Conservation (phyloP, 2,888 invertebrate species). For the Eristalis arbustorum region DNA sequence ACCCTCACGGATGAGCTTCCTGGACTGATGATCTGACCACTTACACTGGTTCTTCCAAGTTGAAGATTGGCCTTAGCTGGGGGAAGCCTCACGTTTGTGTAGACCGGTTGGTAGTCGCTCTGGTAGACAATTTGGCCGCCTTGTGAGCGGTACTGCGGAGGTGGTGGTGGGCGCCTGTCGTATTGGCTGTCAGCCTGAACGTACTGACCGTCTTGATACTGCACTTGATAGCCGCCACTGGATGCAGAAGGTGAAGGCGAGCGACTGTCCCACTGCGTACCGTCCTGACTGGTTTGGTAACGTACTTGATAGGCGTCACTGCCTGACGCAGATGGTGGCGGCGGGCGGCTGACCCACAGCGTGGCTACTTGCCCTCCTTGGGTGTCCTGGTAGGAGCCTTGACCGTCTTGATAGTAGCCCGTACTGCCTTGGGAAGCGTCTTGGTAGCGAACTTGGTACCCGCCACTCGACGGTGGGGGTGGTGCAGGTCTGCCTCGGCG, state of each 20-base stretch:
- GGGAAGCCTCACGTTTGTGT: background rate
- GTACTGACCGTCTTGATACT: background rate
- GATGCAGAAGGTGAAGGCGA: background rate
- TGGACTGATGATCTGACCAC: background rate
- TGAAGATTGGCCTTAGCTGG: background rate
- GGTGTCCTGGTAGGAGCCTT: background rate
- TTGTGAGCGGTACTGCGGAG: background rate
- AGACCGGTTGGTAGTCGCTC: conserved; percentile 6
- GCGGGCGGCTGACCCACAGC: background rate
- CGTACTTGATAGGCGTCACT: background rate
- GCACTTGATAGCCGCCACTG: background rate
- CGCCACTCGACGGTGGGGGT: background rate
- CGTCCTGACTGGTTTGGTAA: background rate
- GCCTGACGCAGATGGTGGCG: background rate
- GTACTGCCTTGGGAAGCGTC: background rate
- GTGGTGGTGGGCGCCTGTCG: background rate
- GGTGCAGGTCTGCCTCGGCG: background rate
- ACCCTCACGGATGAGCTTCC: background rate
- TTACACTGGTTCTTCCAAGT: background rate
- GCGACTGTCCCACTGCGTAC: background rate
- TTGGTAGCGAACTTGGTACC: background rate
- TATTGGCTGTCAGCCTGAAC: background rate
- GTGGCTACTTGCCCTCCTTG: background rate
- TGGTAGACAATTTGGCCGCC: conserved; percentile 11
- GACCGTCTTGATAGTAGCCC: background rate